Evolutionary conservation across 92 coral and sea anemone species (phyloP).

Genomic region (Porites rus): DNA sequence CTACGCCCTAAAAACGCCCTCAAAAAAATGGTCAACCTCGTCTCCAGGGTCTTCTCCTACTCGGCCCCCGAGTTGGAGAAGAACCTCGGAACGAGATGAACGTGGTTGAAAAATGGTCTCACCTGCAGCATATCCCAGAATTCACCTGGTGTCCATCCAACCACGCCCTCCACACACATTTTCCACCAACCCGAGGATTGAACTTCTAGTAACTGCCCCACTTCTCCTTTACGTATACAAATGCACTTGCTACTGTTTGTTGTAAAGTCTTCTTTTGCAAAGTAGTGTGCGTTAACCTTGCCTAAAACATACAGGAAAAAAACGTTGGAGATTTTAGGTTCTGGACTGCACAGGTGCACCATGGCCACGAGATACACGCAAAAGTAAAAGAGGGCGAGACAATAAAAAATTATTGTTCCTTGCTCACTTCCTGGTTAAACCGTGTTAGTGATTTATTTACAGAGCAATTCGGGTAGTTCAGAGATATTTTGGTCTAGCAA

Average conservation of each 20-base stretch:
- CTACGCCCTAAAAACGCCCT: too few relatives aligned
- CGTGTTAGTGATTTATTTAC: too few relatives aligned
- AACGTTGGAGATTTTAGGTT: not conserved
- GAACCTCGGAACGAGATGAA: not conserved
- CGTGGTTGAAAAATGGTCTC: not conserved
- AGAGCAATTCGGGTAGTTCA: too few relatives aligned
- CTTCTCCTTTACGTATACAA: constrained; percentile 72
- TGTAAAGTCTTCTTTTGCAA: constrained; percentile 65
- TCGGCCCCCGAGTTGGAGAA: too few relatives aligned
- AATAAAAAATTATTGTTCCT: too few relatives aligned
- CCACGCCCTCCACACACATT: constrained; percentile 77
- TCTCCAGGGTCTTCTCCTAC: not conserved
- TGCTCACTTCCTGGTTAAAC: too few relatives aligned
- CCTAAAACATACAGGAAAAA: constrained; percentile 9
- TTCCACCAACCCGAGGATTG: constrained; percentile 79
- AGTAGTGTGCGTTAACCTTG: constrained; percentile 56
- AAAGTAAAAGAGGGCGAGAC: too few relatives aligned
- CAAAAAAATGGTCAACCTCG: too few relatives aligned
- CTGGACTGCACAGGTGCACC: not conserved
- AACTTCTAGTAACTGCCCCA: constrained; percentile 66
- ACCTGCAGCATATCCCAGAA: constrained; percentile 66
- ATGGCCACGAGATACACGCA: not conserved
- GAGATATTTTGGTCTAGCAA: too few relatives aligned
- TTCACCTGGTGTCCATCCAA: constrained; percentile 82
- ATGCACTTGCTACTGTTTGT: constrained; percentile 65